Percentiles rank a stretch among this genome's conserved stretches.
Evolutionary conservation across 2,797 vertebrate species (phyloP).

Genomic region (Naso thynnoides): DNA sequence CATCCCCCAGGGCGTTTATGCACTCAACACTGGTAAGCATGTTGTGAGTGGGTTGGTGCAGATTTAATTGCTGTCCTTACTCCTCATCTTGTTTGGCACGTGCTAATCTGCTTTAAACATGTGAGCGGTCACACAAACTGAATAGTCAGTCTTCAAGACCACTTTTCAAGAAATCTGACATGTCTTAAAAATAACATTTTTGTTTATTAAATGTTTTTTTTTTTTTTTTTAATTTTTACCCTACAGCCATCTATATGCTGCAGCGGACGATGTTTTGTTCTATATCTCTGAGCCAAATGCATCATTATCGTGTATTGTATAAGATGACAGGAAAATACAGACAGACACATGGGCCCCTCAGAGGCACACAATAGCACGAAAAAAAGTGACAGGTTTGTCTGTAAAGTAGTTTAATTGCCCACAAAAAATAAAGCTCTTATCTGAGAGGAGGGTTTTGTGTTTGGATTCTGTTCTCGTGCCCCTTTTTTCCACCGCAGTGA

Average conservation of each 20-base stretch:
- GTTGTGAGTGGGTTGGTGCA: background rate
- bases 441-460: constrained; percentile 44
- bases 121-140: background rate
- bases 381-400: constrained; percentile 31
- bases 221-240: background rate
- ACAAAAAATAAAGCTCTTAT: constrained; percentile 51
- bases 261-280: background rate
- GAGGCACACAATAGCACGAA: constrained; percentile 30
- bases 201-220: no score
- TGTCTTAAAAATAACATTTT: no score
- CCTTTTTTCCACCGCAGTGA: constrained; percentile 63
- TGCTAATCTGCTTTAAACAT: constrained; percentile 4
- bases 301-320: constrained; percentile 21
- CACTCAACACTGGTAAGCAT: constrained; percentile 8
- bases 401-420: constrained; percentile 50
- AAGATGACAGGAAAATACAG: constrained; percentile 29
- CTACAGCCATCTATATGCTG: background rate
- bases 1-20: constrained; percentile 2
- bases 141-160: background rate
- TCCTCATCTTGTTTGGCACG: background rate
- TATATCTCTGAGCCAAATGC: constrained; percentile 17
- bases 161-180: background rate
- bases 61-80: background rate
- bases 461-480: constrained; percentile 55
- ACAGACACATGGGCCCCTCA: constrained; percentile 20